Evolutionary conservation across 2,888 invertebrate genomes (phyloP).

Genomic region (Thysanoteuthis rhombus): DNA sequence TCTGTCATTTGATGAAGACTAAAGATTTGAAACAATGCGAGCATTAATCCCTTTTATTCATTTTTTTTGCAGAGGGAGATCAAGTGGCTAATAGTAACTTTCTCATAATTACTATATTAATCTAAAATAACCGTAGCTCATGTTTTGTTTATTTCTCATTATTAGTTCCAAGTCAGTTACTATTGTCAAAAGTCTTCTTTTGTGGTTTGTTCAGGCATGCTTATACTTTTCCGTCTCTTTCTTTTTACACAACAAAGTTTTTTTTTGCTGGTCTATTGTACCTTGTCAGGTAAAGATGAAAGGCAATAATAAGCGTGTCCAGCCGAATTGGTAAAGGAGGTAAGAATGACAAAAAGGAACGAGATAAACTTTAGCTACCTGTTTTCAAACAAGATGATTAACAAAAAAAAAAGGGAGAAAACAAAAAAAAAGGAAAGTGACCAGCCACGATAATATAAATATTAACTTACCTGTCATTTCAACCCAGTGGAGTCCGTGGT

Average conservation of each 20-base stretch:
- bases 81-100: too few relatives aligned
- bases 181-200: neutral
- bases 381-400: neutral
- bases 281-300: neutral
- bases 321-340: neutral
- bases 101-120: too few relatives aligned
- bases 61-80: too few relatives aligned
- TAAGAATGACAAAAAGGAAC: neutral
- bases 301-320: neutral
- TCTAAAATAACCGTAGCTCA: too few relatives aligned
- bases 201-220: neutral
- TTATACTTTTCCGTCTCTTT: neutral
- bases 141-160: neutral
- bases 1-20: too few relatives aligned
- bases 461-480: constrained; percentile 12
- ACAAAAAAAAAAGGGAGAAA: neutral
- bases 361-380: neutral
- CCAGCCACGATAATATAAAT: neutral
- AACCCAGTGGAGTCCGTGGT: neutral
- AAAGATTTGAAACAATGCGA: too few relatives aligned
- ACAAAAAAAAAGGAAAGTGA: neutral
- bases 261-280: neutral
- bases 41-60: too few relatives aligned
- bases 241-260: neutral
- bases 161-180: neutral